Percentiles rank a stretch among this genome's conserved stretches.
These are phyloP conservation scores for Luperina testacea DNA, from an alignment of 2,888 invertebrate species.

Conservation along the genomic window DNA sequence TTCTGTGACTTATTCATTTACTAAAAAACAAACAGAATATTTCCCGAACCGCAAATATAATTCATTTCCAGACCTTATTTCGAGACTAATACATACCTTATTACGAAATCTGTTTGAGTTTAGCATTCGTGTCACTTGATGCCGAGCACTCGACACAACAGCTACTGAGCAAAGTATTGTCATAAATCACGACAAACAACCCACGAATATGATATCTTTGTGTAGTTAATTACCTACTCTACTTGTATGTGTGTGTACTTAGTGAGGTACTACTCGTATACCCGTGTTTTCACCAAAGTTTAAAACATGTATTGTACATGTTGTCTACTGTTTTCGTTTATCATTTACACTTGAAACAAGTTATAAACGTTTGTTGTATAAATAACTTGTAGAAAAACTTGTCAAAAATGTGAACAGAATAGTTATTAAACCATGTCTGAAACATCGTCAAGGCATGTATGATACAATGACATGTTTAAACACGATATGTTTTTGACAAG, in stretches of 20 bases:
- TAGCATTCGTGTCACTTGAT: slow-evolving; percentile 36
- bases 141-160: slow-evolving; percentile 20
- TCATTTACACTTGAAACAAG: neutral
- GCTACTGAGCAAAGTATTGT: slow-evolving; percentile 30
- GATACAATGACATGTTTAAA: neutral
- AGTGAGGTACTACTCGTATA: no score
- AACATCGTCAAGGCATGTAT: neutral
- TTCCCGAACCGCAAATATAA: slow-evolving; percentile 21
- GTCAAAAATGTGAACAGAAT: neutral
- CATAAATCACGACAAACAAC: slow-evolving; percentile 42
- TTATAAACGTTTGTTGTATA: neutral
- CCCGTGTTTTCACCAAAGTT: no score
- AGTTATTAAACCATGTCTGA: neutral
- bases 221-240: slow-evolving; percentile 35
- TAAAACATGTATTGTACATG: neutral
- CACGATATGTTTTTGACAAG: neutral
- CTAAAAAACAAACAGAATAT: slow-evolving; percentile 5
- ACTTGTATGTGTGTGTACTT: slow-evolving; percentile 1
- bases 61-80: slow-evolving; percentile 34
- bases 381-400: neutral
- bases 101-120: slow-evolving; percentile 58
- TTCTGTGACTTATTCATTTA: neutral
- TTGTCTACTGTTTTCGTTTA: neutral
- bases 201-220: slow-evolving; percentile 52
- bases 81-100: slow-evolving; percentile 39